Percentiles rank a stretch among this genome's conserved stretches.
Conservation (phyloP, 2,113 vertebrate genomes). For the Xerus inauris region DNA sequence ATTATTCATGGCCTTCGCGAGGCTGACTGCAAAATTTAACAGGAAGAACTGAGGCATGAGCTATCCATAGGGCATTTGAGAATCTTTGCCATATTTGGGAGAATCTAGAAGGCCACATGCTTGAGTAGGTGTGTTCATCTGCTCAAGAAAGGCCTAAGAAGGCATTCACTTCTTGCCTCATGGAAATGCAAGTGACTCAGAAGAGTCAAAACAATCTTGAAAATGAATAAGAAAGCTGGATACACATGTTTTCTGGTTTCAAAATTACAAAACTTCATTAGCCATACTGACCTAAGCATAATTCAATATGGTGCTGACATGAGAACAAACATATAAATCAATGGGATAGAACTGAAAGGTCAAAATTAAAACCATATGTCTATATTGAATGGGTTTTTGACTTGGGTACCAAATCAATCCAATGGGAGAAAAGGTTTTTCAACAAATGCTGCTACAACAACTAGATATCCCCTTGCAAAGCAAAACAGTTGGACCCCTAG, state of each 20-base stretch:
- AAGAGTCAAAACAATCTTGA: not conserved
- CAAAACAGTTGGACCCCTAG: no score
- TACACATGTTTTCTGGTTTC: not conserved
- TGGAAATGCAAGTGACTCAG: not conserved
- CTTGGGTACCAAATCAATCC: not conserved
- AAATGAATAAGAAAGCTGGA: not conserved
- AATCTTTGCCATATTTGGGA: not conserved
- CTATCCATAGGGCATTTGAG: not conserved
- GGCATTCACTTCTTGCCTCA: not conserved
- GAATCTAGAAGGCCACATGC: not conserved
- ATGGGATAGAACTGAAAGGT: not conserved
- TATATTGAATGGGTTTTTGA: not conserved
- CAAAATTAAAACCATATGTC: not conserved
- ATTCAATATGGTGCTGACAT: not conserved
- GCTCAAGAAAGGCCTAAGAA: not conserved
- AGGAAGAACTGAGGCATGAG: not conserved
- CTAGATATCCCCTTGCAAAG: not conserved
- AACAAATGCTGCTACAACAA: not conserved
- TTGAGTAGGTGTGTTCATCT: not conserved
- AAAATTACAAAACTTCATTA: not conserved
- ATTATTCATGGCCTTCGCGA: not conserved
- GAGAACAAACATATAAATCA: not conserved
- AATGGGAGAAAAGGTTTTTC: not conserved
- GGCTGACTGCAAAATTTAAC: not conserved
- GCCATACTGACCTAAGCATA: not conserved